Evolutionary conservation across 2,888 invertebrate genomes (phyloP).

Genomic region (Microdon myrmicae): DNA sequence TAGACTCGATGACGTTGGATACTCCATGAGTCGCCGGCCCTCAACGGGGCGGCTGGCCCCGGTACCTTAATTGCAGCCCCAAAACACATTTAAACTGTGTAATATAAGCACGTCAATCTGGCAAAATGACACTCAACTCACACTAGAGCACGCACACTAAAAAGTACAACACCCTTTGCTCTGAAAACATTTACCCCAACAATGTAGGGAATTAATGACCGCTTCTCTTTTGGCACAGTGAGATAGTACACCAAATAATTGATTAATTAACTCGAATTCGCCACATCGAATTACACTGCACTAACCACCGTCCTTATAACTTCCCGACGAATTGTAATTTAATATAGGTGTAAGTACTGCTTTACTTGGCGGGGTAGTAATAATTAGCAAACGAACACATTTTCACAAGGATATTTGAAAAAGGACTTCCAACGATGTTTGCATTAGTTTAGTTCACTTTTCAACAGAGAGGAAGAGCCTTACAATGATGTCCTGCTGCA

Average conservation of each 20-base stretch:
- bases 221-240: constrained; percentile 11
- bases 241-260: constrained; percentile 14
- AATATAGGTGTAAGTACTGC: too few relatives aligned
- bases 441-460: too few relatives aligned
- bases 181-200: constrained; percentile 1
- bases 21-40: constrained; percentile 68
- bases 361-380: too few relatives aligned
- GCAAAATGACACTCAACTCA: constrained; percentile 25
- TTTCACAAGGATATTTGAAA: too few relatives aligned
- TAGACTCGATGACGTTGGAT: constrained; percentile 64
- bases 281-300: too few relatives aligned
- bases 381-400: too few relatives aligned
- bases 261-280: too few relatives aligned
- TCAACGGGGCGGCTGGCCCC: constrained; percentile 67
- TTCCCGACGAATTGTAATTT: too few relatives aligned
- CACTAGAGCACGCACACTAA: constrained; percentile 2
- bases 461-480: too few relatives aligned
- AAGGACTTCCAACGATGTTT: too few relatives aligned
- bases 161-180: not conserved
- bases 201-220: constrained; percentile 7
- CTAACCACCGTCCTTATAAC: too few relatives aligned
- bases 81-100: constrained; percentile 67
- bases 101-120: constrained; percentile 21
- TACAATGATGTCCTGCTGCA: too few relatives aligned
- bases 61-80: constrained; percentile 60